Evolutionary conservation across 1,140 invertebrate species (phyloP).

Genomic region (Hylaeus volcanicus): DNA sequence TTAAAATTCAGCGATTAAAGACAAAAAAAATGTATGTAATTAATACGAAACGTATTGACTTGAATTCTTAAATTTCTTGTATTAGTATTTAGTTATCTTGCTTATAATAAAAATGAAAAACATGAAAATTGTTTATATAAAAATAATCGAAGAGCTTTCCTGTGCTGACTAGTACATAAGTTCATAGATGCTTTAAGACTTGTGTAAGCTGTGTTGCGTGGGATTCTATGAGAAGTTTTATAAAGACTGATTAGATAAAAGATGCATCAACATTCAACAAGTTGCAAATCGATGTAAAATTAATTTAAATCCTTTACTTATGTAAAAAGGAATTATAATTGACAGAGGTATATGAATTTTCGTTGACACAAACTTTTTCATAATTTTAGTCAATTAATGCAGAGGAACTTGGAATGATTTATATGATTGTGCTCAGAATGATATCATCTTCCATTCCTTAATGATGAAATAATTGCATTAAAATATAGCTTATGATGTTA

Average conservation of each 20-base stretch:
- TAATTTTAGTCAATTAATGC: slow-evolving; percentile 16
- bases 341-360: slow-evolving; percentile 18
- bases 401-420: slow-evolving; percentile 29
- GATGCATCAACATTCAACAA: slow-evolving; percentile 30
- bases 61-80: slow-evolving; percentile 29
- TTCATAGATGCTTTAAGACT: slow-evolving; percentile 43
- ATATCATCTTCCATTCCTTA: slow-evolving; percentile 42
- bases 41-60: slow-evolving; percentile 4
- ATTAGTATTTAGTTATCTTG: slow-evolving; percentile 33
- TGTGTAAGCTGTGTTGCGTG: slow-evolving; percentile 37
- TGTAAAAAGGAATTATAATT: slow-evolving; percentile 5
- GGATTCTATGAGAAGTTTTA: slow-evolving; percentile 42
- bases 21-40: slow-evolving; percentile 11
- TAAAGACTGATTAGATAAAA: slow-evolving; percentile 51
- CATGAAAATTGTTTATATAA: slow-evolving; percentile 8
- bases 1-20: slow-evolving; percentile 7
- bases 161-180: slow-evolving; percentile 45
- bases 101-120: slow-evolving; percentile 42
- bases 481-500: slow-evolving; percentile 38
- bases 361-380: not conserved
- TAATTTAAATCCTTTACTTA: slow-evolving; percentile 25
- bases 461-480: slow-evolving; percentile 20
- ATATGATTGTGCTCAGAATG: slow-evolving; percentile 22
- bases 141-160: slow-evolving; percentile 42
- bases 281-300: slow-evolving; percentile 24